Conservation (phyloP, 2,797 vertebrate genomes). For the Garrulus glandarius region DNA sequence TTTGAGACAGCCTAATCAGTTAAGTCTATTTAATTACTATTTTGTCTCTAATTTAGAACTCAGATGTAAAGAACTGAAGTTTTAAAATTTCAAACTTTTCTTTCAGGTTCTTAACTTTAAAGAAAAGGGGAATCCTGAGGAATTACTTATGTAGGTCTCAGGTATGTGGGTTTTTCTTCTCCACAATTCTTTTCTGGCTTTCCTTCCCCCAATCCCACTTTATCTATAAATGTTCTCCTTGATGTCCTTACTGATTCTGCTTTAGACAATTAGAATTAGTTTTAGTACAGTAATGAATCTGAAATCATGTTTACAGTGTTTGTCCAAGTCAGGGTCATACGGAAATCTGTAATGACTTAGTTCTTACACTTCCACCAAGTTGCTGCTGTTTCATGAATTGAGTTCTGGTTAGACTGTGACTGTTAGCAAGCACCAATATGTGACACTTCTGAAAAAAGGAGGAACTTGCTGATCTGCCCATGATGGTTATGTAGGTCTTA, state of each 20-base stretch:
- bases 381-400: background rate
- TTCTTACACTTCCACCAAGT: background rate
- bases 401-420: background rate
- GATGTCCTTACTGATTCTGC: conserved; percentile 56
- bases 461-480: background rate
- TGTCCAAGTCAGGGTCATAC: background rate
- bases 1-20: conserved; percentile 48
- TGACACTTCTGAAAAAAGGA: background rate
- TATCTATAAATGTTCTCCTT: conserved; percentile 67
- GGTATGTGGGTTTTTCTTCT: conserved; percentile 65
- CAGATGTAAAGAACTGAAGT: background rate
- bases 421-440: background rate
- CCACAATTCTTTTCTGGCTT: conserved; percentile 67
- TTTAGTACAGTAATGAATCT: conserved; percentile 62
- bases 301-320: conserved; percentile 68
- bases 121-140: conserved; percentile 63
- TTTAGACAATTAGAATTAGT: conserved; percentile 38
- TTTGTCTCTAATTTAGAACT: conserved; percentile 29
- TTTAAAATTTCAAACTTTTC: conserved; percentile 61
- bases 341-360: background rate
- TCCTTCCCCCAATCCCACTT: conserved; percentile 59
- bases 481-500: background rate
- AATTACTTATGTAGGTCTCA: conserved; percentile 70
- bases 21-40: conserved; percentile 50
- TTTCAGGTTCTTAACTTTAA: conserved; percentile 70